Evolutionary conservation across 37 sponge, comb jelly and placozoan genomes (phyloP), one percentile per base, ranked within the genome.

Genomic region (Halisarca cf. caerulea): DNA sequence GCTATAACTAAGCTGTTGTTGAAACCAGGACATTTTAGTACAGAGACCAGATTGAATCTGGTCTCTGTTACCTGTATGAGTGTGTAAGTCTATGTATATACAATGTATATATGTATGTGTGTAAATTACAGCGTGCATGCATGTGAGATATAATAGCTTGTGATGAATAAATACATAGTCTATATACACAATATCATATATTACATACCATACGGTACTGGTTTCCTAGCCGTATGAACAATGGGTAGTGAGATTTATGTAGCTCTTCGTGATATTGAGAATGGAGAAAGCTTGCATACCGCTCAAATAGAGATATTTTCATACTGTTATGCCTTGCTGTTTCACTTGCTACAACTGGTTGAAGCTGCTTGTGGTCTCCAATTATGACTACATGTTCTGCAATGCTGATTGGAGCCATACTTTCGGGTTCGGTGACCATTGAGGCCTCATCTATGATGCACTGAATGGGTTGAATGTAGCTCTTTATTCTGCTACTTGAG

Each of bases 141-240:
- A n/a, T n/a, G n/a, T n/a, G n/a, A n/a, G n/a, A n/a, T n/a, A n/a
- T n/a, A n/a, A n/a, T n/a, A n/a, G n/a, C n/a, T n/a, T n/a, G n/a
- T n/a, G n/a, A n/a, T n/a, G n/a, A n/a, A n/a, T n/a, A n/a, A n/a
- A n/a, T n/a, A n/a, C n/a, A n/a, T n/a, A n/a, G n/a, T n/a, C n/a
- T n/a, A n/a, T n/a, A n/a, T n/a, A n/a, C n/a, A n/a, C n/a, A n/a
- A n/a, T n/a, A n/a, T n/a, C n/a, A n/a, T n/a, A 27, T 6, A n/a
- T n/a, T n/a, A 59, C 88, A 80, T 59, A 92, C 93, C 93, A 92
- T 92, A 34, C 93, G 82, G 79, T 89, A 92, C 42, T 92, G 93
- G 5, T 44, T 74, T 11, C 8, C 71, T 27, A 93, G 37, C 0
- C 42, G 70, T 18, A 37, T 39, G 47, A 73, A 74, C 39, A 40